Evolutionary conservation across 2,113 vertebrate species (phyloP).

Genomic region (Cebus imitator): DNA sequence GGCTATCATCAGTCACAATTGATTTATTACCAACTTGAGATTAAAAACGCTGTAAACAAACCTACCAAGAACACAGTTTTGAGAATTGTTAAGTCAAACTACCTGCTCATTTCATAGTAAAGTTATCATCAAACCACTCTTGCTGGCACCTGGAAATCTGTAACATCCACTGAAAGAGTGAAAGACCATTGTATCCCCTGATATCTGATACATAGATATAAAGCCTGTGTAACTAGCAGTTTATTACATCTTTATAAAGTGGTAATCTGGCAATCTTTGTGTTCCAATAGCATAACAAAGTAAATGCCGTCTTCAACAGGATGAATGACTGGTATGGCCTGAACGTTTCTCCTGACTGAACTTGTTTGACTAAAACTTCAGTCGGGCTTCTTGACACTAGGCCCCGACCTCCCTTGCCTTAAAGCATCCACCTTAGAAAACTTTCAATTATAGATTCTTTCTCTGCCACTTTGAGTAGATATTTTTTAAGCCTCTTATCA

Average conservation of each 20-base stretch:
- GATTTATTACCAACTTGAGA: not conserved
- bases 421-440: not conserved
- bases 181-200: not conserved
- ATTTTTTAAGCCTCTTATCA: not conserved
- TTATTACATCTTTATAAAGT: not conserved
- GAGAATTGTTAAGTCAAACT: not conserved
- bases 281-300: not conserved
- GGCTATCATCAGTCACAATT: not conserved
- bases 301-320: not conserved
- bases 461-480: not conserved
- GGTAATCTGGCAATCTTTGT: not conserved
- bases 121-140: not conserved
- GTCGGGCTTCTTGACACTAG: not conserved
- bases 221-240: not conserved
- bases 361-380: not conserved
- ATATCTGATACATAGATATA: not conserved
- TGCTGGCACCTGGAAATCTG: not conserved
- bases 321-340: not conserved
- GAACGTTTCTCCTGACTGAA: not conserved
- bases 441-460: not conserved
- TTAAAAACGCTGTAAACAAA: conserved; percentile 17
- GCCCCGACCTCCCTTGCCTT: not conserved
- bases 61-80: not conserved
- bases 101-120: not conserved
- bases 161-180: not conserved